Evolutionary conservation across 2,888 invertebrate genomes (phyloP).

Genomic region (Chalcis sispes): DNA sequence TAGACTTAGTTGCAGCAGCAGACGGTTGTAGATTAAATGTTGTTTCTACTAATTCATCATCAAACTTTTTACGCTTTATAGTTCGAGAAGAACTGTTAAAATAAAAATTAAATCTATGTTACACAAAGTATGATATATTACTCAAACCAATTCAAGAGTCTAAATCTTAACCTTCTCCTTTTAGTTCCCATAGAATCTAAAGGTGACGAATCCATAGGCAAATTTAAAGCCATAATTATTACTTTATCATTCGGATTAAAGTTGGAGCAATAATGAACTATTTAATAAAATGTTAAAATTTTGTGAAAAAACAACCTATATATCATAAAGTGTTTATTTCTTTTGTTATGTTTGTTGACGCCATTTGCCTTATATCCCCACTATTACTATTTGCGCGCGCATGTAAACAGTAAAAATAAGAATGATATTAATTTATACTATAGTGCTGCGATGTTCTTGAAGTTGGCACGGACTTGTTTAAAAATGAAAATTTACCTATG

Average conservation of each 20-base stretch:
- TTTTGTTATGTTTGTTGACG: slow-evolving; percentile 1
- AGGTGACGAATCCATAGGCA: slow-evolving; percentile 70
- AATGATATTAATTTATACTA: too few species aligned
- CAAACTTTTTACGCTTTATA: slow-evolving; percentile 96
- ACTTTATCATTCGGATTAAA: slow-evolving; percentile 29
- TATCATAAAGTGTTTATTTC: background rate
- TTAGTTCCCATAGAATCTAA: slow-evolving; percentile 71
- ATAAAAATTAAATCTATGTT: background rate
- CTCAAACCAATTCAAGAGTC: slow-evolving; percentile 14
- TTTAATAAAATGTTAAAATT: background rate
- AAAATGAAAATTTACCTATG: too few species aligned
- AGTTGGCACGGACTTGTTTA: too few species aligned
- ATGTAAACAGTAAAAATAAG: too few species aligned
- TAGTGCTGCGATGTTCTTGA: too few species aligned
- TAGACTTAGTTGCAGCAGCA: slow-evolving; percentile 69
- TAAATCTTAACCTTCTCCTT: slow-evolving; percentile 69
- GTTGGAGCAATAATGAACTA: background rate
- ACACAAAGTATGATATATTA: background rate
- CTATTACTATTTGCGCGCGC: too few species aligned
- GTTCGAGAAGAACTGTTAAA: slow-evolving; percentile 89
- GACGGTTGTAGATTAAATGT: slow-evolving; percentile 74
- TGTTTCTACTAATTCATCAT: slow-evolving; percentile 95
- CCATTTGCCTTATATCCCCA: slow-evolving; percentile 11
- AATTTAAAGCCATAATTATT: slow-evolving; percentile 61
- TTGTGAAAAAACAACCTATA: background rate